Conservation (phyloP, 2,888 invertebrate genomes). For the Mythimna vitellina region DNA sequence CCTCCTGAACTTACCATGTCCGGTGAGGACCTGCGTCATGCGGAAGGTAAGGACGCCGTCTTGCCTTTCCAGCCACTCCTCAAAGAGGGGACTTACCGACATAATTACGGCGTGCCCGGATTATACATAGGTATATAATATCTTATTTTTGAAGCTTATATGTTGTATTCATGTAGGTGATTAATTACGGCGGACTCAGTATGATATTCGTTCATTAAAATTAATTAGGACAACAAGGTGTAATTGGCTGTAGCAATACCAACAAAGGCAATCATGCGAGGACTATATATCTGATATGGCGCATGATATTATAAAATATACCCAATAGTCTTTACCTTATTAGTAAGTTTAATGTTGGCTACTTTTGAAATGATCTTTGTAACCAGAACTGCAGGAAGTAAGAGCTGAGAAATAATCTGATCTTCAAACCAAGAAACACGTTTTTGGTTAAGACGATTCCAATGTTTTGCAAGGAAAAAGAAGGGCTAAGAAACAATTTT, state of each 20-base stretch:
- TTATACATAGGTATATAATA: neutral
- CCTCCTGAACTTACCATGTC: too few relatives aligned
- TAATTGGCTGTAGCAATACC: slow-evolving; percentile 44
- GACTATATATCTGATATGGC: slow-evolving; percentile 1
- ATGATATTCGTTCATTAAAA: slow-evolving; percentile 51
- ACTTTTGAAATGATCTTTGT: neutral
- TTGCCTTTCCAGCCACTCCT: too few relatives aligned
- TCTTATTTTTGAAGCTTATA: neutral
- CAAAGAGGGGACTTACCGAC: too few relatives aligned
- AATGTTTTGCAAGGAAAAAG: too few relatives aligned
- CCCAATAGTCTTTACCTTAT: neutral
- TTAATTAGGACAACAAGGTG: slow-evolving; percentile 57
- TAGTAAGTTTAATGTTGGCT: neutral
- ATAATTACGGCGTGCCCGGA: too few relatives aligned
- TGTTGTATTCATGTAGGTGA: slow-evolving; percentile 8
- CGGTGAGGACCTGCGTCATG: too few relatives aligned
- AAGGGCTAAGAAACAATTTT: too few relatives aligned
- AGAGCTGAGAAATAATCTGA: neutral
- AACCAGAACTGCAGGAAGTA: neutral
- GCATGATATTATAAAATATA: slow-evolving; percentile 7
- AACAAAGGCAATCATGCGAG: slow-evolving; percentile 36
- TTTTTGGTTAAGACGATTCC: too few relatives aligned
- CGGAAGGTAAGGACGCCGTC: too few relatives aligned
- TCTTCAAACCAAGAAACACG: neutral
- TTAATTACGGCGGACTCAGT: slow-evolving; percentile 30